phyloP scores from a whole-genome alignment of 2,113 vertebrate genomes.

The human (Homo sapiens) region GRCh38 chr12:50021001-50021500 shows the following conservation, averaged over 20 bases:
- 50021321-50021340: conserved; percentile 68
- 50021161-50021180: conserved; percentile 49
- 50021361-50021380: conserved; percentile 72
- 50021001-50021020: conserved; percentile 53
- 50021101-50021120: conserved; percentile 54
- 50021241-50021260: conserved; percentile 66
- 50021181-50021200: conserved; percentile 61
- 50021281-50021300: conserved; percentile 58
- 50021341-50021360: conserved; percentile 71
- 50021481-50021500: conserved; percentile 77
- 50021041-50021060: conserved; percentile 66
- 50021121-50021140: conserved; percentile 40
- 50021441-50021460: conserved; percentile 64
- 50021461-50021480: conserved; percentile 72
- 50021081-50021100: conserved; percentile 65
- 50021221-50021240: conserved; percentile 68
- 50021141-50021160: conserved; percentile 57
- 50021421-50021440: conserved; percentile 71
- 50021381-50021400: conserved; percentile 72
- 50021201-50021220: conserved; percentile 50
- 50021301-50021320: conserved; percentile 64
- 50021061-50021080: conserved; percentile 40
- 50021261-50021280: conserved; percentile 59
- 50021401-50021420: conserved; percentile 67
- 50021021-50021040: conserved; percentile 52